Percentiles rank a stretch among this genome's conserved stretches.
These are phyloP conservation scores for Grus americana DNA, from an alignment of 2,113 vertebrate genomes.

Conservation along the genomic window DNA sequence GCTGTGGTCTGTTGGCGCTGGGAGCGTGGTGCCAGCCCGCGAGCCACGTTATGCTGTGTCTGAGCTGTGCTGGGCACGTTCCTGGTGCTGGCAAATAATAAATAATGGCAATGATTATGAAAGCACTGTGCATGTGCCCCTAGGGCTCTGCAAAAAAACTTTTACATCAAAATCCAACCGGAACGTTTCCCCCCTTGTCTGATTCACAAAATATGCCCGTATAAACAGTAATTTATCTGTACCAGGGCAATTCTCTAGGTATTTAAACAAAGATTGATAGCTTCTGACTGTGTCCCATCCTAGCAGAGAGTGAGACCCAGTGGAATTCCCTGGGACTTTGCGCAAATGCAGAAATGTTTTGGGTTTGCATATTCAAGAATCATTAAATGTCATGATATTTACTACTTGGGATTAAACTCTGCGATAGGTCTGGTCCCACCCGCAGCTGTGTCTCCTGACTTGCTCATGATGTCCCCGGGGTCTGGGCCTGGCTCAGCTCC, in stretches of 20 bases:
- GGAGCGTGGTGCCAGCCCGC: not conserved
- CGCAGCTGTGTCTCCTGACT: not conserved
- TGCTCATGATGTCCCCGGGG: accelerated
- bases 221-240: slow-evolving; percentile 19
- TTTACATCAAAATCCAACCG: slow-evolving; percentile 6
- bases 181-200: slow-evolving; percentile 27
- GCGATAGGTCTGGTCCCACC: not conserved
- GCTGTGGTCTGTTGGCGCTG: not conserved
- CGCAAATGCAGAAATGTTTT: not conserved
- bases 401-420: not conserved
- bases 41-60: accelerated
- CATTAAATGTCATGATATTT: not conserved
- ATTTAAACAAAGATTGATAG: slow-evolving; percentile 7
- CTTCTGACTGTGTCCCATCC: not conserved
- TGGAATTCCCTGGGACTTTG: not conserved
- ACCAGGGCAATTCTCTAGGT: not conserved
- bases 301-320: not conserved
- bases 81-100: not conserved
- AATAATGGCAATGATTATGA: not conserved
- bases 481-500: not conserved
- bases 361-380: not conserved
- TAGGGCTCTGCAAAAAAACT: slow-evolving; percentile 13
- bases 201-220: slow-evolving; percentile 32
- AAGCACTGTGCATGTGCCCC: not conserved
- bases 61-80: not conserved